Conservation (phyloP, 2,113 vertebrate genomes). For the Camelus bactrianus region DNA sequence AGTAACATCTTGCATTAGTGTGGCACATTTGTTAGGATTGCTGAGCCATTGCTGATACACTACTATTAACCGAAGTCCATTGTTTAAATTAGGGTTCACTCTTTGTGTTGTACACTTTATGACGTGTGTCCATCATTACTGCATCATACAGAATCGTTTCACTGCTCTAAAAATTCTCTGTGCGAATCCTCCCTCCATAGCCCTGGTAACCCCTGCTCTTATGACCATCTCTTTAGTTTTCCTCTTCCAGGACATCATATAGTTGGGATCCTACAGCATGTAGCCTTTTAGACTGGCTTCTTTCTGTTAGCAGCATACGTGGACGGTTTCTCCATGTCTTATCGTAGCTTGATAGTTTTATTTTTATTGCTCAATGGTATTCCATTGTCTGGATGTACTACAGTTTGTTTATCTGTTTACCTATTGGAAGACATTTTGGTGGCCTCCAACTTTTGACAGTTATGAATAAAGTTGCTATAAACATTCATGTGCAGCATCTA, state of each 20-base stretch:
- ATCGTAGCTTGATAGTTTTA: neutral
- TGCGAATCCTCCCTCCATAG: neutral
- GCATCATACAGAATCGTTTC: neutral
- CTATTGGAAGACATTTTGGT: neutral
- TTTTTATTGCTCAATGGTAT: neutral
- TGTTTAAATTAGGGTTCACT: neutral
- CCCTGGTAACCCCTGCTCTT: neutral
- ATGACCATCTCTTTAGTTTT: neutral
- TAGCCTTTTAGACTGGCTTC: neutral
- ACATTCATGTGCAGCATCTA: neutral
- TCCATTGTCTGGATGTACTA: neutral
- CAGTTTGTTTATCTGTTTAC: neutral
- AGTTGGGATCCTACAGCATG: neutral
- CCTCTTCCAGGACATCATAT: neutral
- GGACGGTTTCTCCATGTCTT: neutral
- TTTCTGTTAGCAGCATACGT: neutral
- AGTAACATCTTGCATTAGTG: neutral
- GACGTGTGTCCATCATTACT: neutral
- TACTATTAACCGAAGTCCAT: neutral
- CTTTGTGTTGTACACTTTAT: neutral
- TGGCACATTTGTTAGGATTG: neutral
- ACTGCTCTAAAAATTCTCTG: neutral
- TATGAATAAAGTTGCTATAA: neutral
- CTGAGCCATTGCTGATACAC: neutral
- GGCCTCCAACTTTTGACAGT: conserved; percentile 5